These are phyloP conservation scores for Catocala sponsa DNA, from an alignment of 2,888 invertebrate genomes.

Conservation along the genomic window DNA sequence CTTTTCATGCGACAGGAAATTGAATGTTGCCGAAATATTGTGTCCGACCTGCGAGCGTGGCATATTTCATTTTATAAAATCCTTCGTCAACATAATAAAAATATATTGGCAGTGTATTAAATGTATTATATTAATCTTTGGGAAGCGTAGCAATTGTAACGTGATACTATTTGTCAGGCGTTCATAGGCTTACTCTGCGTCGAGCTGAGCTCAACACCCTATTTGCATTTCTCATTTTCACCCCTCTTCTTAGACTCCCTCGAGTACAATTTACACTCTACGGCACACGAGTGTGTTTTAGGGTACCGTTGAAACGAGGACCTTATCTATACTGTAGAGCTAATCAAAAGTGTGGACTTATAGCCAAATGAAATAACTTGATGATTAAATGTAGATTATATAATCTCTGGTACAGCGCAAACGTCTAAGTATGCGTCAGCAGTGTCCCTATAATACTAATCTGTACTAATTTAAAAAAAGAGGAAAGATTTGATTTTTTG, in stretches of 20 bases:
- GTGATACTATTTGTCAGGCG: conserved; percentile 78
- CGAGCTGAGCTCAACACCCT: conserved; percentile 74
- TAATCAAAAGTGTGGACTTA: no score
- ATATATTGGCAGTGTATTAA: conserved; percentile 58
- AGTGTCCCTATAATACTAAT: no score
- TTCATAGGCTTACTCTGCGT: conserved; percentile 76
- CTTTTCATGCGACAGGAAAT: conserved; percentile 73
- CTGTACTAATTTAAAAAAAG: no score
- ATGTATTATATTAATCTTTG: conserved; percentile 55
- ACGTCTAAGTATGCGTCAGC: no score
- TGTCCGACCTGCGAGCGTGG: conserved; percentile 51
- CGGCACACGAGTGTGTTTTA: conserved; percentile 63
- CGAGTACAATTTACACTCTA: conserved; percentile 75
- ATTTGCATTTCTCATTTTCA: conserved; percentile 86
- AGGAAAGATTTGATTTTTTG: no score
- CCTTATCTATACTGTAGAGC: conserved; percentile 14
- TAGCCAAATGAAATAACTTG: no score
- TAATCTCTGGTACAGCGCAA: no score
- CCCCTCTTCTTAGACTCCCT: conserved; percentile 74
- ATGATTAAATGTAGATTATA: no score
- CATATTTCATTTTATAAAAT: conserved; percentile 54
- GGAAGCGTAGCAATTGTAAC: conserved; percentile 66
- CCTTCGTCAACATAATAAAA: conserved; percentile 36
- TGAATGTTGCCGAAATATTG: conserved; percentile 70
- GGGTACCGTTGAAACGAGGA: conserved; percentile 50